Evolutionary conservation across 2,113 vertebrate genomes (phyloP), one percentile per base, ranked within the genome.

Genomic region (Myrmophylax atrothorax): DNA sequence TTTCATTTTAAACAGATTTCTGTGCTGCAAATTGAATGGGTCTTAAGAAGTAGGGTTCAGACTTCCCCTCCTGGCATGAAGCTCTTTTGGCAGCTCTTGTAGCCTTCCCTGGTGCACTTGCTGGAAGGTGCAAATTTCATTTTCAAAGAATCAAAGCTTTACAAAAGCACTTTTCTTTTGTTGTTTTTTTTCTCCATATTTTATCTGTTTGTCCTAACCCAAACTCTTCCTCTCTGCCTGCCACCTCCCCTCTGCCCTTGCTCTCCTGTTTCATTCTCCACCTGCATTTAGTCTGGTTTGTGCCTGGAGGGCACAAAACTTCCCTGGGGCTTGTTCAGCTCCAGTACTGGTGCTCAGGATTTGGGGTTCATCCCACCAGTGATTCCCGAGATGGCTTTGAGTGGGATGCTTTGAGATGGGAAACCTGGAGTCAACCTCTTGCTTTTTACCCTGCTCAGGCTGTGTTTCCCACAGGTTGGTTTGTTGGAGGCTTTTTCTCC

Each of bases 1-100:
- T 91, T 85, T 69, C 84, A 37, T 76, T 96, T 87, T 70, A 58
- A 93, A n/a, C 55, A 80, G 58, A 74, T 75, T 75, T 68, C 52
- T 66, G 25, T n/a, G 67, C 84, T 91, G 84, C 53, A 63, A 74
- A 67, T 38, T 15, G 62, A 82, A 77, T 14, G 64, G 67, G 67
- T 33, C 15, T 72, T 67, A 22, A 49, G 29, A 69, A 82, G 66
- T 18, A 17, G 9, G 44, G 38, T 37, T 64, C 44, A 53, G 47
- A 58, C 79, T 87, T 63, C 8, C 28, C n/a, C 31, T 46, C 44
- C 77, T 78, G 69, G 60, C 68, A 60, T 0, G 1, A 59, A 67
- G 9, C 25, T 20, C 23, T 33, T 85, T 33, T 22, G 69, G 84
- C 63, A 74, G 70, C 3, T 1, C 26, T 55, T 7, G 47, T 55